Evolutionary conservation across 2,888 invertebrate genomes (phyloP).

Genomic region (Terebella lapidaria): DNA sequence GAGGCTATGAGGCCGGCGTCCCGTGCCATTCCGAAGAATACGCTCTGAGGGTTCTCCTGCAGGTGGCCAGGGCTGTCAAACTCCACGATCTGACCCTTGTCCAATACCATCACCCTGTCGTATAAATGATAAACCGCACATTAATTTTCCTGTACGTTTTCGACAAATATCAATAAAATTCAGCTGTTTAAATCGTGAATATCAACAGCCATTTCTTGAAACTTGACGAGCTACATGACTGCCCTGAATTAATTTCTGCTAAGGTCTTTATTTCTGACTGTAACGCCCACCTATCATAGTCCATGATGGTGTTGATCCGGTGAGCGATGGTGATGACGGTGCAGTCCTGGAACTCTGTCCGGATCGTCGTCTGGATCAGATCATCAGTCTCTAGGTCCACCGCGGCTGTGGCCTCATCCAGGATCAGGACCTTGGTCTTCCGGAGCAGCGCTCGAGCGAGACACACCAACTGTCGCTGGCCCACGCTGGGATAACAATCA

Average conservation of each 20-base stretch:
- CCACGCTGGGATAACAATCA: too few species aligned
- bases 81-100: not conserved
- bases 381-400: too few species aligned
- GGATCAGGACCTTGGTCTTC: slow-evolving; percentile 46
- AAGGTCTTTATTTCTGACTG: too few species aligned
- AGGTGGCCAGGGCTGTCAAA: too few species aligned
- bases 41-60: too few species aligned
- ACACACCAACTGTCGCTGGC: slow-evolving; percentile 50
- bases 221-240: too few species aligned
- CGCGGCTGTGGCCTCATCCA: slow-evolving; percentile 44
- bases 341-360: slow-evolving; percentile 41
- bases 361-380: slow-evolving; percentile 44
- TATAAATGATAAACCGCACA: not conserved
- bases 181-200: too few species aligned
- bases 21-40: too few species aligned
- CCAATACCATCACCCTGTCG: not conserved
- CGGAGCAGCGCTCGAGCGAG: slow-evolving; percentile 48
- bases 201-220: too few species aligned
- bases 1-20: too few species aligned
- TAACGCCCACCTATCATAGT: slow-evolving; percentile 36
- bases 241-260: too few species aligned
- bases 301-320: slow-evolving; percentile 50
- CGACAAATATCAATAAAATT: too few species aligned
- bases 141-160: not conserved
- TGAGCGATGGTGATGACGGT: slow-evolving; percentile 54